Base-by-base conservation (phyloP, 53 echinoderm and acorn worm genomes). In the Mesocentrotus franciscanus region DNA sequence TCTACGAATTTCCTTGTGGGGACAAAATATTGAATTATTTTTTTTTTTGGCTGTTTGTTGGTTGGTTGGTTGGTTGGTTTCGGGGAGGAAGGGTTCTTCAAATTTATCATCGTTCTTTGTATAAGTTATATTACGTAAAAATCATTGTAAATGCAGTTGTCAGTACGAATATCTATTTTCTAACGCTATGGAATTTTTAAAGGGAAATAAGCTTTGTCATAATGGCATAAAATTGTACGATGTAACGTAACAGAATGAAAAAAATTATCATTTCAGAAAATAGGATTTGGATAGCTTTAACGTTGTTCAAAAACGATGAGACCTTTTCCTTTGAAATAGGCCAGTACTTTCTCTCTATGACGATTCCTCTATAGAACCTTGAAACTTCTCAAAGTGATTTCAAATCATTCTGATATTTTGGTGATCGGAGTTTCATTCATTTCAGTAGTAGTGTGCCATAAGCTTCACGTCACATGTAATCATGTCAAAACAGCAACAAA, bases 381-480 rank as follows among this genome's bases (percentile, higher is more conserved):
- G 33, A 32, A 75, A 32, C 30, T 75, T 75, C 32, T 32, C 4
- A 75, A 75, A 75, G 10, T 75, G 75, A 11, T 29, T 75, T 75
- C 30, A 29, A 75, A 75, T 75, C 9, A 30, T 75, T 75, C 32
- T 32, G 75, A 75, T 75, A 85, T 75, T 75, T 62, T 29, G 75
- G 76, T 30, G 8, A 76, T 76, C 11, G 0, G 33, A 30, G 76
- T 76, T 76, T 71, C 32, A 76, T 76, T 76, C 76, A 76, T 76
- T 76, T 30, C 76, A 30, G 30, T 76, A 12, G 12, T 76, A n/a
- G n/a, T 75, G 8, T 76, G 13, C 76, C 30, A 76, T 29, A 30
- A 76, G 76, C 76, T 76, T 13, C 76, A 76, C 76, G 27, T 76
- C 76, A 76, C 33, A 33, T 76, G 33, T 27, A 76, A 76, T 76